phyloP scores from a whole-genome alignment of 1,140 invertebrate genomes.

The Drosophila ercepeae region DNA sequence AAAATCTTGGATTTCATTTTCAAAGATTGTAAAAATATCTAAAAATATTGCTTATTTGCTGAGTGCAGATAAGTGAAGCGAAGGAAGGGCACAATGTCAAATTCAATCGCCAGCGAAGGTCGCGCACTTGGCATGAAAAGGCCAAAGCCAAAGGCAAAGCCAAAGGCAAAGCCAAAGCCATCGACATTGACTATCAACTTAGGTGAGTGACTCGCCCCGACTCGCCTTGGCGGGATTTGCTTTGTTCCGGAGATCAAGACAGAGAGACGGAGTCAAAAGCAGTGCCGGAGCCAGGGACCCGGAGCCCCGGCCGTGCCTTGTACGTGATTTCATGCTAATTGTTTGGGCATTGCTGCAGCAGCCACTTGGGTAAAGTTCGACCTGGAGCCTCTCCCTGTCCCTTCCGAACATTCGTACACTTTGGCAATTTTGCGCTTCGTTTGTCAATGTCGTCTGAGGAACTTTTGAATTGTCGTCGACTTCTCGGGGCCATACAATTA shows the following conservation, averaged over 20 bases:
- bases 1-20: too few species aligned
- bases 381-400: not conserved
- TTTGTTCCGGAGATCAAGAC: slow-evolving; percentile 4
- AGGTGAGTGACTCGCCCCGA: slow-evolving; percentile 66
- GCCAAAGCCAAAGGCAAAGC: slow-evolving; percentile 52
- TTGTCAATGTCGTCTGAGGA: slow-evolving; percentile 67
- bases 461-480: slow-evolving; percentile 49
- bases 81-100: slow-evolving; percentile 63
- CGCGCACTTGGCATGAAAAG: slow-evolving; percentile 64
- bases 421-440: slow-evolving; percentile 73
- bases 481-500: slow-evolving; percentile 72
- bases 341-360: slow-evolving; percentile 34
- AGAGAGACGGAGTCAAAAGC: slow-evolving; percentile 1
- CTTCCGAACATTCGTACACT: slow-evolving; percentile 3
- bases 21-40: too few species aligned
- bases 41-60: not conserved
- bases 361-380: slow-evolving; percentile 21
- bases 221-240: slow-evolving; percentile 3
- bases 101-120: slow-evolving; percentile 70
- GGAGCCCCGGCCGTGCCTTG: slow-evolving; percentile 43
- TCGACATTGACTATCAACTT: slow-evolving; percentile 59
- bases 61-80: not conserved
- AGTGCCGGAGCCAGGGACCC: slow-evolving; percentile 1
- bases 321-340: slow-evolving; percentile 77
- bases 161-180: slow-evolving; percentile 30